Evolutionary conservation across 2,888 invertebrate genomes (phyloP), one percentile per base, ranked within the genome.

Genomic region (Steinernema scapterisci): DNA sequence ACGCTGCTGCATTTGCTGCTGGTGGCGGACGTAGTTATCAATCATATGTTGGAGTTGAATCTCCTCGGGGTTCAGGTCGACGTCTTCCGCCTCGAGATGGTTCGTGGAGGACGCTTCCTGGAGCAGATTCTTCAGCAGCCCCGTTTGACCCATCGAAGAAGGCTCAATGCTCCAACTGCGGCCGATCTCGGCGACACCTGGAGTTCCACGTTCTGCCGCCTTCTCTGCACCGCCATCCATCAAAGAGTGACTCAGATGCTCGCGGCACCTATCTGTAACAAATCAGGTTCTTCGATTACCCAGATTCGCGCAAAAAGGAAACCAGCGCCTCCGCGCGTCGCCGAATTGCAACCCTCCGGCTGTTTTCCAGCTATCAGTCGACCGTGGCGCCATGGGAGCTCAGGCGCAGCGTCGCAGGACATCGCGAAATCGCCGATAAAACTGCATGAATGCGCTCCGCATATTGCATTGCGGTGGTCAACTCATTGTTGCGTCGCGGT

Each of bases 11-110:
- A 38, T 38, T 48, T 48, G 48, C 48, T 48, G 48, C 48, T 48
- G 48, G 48, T 63, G 63, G 2, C 63, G 63, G 13, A 63, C 21
- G 73, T 86, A 86, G 74, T 86, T 86, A 48, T 86, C 86, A 21
- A 86, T 76, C 86, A 86, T 86, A 56, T 78, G 80, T 70, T 83
- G 82, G 48, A 85, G 73, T 45, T 83, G 81, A 27, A 77, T 73
- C 27, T 84, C 84, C 54, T 80, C 81, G 11, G 79, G 80, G n/a
- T 80, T 77, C n/a, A 75, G 77, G 48, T 63, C 31, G 52, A 38
- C 46, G 38, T 79, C 54, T 38, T 80, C 74, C 16, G 19, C 63
- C 25, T 63, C 63, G 31, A 63, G 13, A 19, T 31, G 63, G 38
- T 63, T 63, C 63, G 63, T 63, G 27, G 63, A 63, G 1, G 63